Percentiles rank a stretch among this genome's conserved stretches.
Conservation (phyloP, 1,140 invertebrate genomes). For the Drosophila guanche region DNA sequence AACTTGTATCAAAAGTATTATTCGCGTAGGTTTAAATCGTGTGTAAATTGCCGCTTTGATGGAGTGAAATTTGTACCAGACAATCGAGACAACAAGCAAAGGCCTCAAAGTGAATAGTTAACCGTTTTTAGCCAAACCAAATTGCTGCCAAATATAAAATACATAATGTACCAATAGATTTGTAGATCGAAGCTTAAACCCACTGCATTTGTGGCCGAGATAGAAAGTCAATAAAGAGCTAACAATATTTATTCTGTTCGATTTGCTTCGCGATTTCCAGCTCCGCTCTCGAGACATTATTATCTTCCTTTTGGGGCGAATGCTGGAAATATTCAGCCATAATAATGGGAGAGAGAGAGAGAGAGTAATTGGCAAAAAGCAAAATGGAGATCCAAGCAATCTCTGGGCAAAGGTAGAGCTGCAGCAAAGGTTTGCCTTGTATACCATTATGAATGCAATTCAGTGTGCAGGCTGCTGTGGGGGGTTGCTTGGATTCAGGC, state of each 20-base stretch:
- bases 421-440: conserved; percentile 61
- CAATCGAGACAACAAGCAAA: conserved; percentile 18
- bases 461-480: background rate
- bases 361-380: conserved; percentile 37
- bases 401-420: conserved; percentile 5
- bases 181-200: conserved; percentile 45
- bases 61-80: background rate
- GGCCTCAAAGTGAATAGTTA: conserved; percentile 23
- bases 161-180: conserved; percentile 28
- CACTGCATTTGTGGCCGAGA: conserved; percentile 21
- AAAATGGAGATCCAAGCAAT: background rate
- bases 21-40: no score
- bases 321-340: conserved; percentile 3
- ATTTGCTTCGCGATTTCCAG: conserved; percentile 27
- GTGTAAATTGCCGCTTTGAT: no score
- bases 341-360: conserved; percentile 3
- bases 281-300: background rate
- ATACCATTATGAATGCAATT: conserved; percentile 68
- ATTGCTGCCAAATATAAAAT: conserved; percentile 40
- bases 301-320: conserved; percentile 8
- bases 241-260: conserved; percentile 4
- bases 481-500: no score
- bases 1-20: no score
- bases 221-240: conserved; percentile 11
- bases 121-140: conserved; percentile 36